Evolutionary conservation across 2,797 vertebrate species (phyloP).

Genomic region (Peromyscus melanophrys): DNA sequence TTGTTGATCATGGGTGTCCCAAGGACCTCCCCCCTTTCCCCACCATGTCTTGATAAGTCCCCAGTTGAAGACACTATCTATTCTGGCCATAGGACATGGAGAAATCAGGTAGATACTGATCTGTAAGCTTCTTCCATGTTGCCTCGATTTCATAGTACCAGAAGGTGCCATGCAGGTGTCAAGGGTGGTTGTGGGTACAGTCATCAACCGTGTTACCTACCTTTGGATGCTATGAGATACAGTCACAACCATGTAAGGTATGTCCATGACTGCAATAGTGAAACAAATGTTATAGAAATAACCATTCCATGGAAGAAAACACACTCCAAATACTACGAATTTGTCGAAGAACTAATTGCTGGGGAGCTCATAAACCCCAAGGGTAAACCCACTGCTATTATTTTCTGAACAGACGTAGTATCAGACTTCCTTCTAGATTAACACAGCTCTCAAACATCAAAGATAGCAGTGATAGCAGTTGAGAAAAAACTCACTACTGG

Average conservation of each 20-base stretch:
- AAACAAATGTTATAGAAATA: neutral
- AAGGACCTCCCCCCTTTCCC: too few relatives aligned
- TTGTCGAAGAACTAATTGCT: neutral
- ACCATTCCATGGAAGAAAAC: neutral
- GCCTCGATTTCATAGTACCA: neutral
- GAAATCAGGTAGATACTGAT: neutral
- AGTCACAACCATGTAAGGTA: neutral
- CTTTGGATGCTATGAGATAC: neutral
- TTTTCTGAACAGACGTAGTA: neutral
- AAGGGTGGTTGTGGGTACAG: fast-evolving
- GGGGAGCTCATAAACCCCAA: neutral
- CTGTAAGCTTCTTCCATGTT: too few relatives aligned
- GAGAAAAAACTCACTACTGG: neutral
- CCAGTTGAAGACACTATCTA: neutral
- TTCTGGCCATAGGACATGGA: neutral
- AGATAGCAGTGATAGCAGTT: neutral
- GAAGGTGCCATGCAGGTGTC: neutral
- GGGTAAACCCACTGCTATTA: neutral
- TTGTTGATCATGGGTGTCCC: neutral
- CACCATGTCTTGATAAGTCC: too few relatives aligned
- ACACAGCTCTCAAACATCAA: neutral
- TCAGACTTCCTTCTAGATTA: neutral
- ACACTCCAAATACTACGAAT: neutral
- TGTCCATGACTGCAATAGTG: neutral
- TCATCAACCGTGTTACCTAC: too few relatives aligned